phyloP scores from a whole-genome alignment of 2,888 invertebrate species.

The Himalopsyche kuldschensis region DNA sequence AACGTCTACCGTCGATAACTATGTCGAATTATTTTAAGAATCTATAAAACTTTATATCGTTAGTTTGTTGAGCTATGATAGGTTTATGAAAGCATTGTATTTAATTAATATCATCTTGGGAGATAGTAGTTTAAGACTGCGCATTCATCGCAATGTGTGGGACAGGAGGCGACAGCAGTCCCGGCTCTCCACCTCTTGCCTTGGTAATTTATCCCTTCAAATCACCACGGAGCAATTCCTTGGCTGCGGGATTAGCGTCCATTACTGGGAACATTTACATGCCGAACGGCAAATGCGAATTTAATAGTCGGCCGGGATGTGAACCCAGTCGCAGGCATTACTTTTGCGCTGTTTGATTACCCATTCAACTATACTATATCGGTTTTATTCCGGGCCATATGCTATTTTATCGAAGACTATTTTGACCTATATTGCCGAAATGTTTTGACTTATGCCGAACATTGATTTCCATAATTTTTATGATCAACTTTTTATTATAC shows the following conservation, averaged over 20 bases:
- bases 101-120: neutral
- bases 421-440: too few relatives aligned
- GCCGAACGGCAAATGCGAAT: constrained; percentile 23
- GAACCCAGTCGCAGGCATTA: neutral
- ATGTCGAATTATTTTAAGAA: too few relatives aligned
- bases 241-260: constrained; percentile 22
- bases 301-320: constrained; percentile 17
- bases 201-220: constrained; percentile 23
- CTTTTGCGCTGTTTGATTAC: neutral
- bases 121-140: neutral
- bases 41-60: too few relatives aligned
- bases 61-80: too few relatives aligned
- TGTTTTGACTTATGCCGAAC: too few relatives aligned
- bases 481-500: too few relatives aligned
- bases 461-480: too few relatives aligned
- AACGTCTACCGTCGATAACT: too few relatives aligned
- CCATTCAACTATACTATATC: neutral
- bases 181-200: neutral
- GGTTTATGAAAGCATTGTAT: neutral
- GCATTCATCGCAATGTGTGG: neutral
- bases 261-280: constrained; percentile 11
- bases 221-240: neutral
- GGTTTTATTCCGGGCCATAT: neutral
- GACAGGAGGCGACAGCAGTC: neutral
- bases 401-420: neutral